Conservation (phyloP, 2,113 vertebrate genomes). For the Osmerus mordax region DNA sequence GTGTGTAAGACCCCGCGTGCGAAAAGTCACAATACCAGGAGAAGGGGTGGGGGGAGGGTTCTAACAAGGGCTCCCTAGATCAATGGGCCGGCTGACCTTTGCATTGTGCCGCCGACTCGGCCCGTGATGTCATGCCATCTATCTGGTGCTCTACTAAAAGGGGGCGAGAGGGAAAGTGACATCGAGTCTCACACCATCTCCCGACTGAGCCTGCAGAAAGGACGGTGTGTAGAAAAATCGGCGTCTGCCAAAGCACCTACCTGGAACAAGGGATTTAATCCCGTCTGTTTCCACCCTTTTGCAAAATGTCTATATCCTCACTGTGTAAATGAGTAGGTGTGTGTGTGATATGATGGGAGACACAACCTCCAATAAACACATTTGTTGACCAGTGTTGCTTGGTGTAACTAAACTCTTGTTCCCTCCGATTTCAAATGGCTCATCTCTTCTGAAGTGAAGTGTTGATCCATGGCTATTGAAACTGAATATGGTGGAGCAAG, state of each 20-base stretch:
- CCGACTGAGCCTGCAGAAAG: too few relatives aligned
- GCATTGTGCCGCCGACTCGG: constrained; percentile 70
- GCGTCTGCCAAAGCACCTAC: constrained; percentile 69
- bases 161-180: background rate
- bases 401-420: constrained; percentile 57
- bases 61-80: constrained; percentile 72
- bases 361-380: too few relatives aligned
- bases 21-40: constrained; percentile 67
- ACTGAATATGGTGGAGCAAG: constrained; percentile 61
- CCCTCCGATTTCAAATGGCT: constrained; percentile 53
- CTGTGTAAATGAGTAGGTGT: constrained; percentile 19
- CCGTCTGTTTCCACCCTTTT: constrained; percentile 57
- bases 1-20: constrained; percentile 68
- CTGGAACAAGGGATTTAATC: constrained; percentile 56
- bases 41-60: constrained; percentile 42
- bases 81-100: constrained; percentile 77
- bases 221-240: too few relatives aligned
- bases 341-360: constrained; percentile 9
- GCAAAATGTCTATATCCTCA: constrained; percentile 44
- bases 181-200: constrained; percentile 21
- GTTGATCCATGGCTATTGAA: constrained; percentile 69
- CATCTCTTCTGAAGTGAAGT: constrained; percentile 65
- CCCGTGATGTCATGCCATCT: constrained; percentile 75
- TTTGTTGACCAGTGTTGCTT: constrained; percentile 28
- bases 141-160: constrained; percentile 69